These are phyloP conservation scores for Apaloderma vittatum DNA, from an alignment of 2,113 vertebrate species.

Conservation along the genomic window DNA sequence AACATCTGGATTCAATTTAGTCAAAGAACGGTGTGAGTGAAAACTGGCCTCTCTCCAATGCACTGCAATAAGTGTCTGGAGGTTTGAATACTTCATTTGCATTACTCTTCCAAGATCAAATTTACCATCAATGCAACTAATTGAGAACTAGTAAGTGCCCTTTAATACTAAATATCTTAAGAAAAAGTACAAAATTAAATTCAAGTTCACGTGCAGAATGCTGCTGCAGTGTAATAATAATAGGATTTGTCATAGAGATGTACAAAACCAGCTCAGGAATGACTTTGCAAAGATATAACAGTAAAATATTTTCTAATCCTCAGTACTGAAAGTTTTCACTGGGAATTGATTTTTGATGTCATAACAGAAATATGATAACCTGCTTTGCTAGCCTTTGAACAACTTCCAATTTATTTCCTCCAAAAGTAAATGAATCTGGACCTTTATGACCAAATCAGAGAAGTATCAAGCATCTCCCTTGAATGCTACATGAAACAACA, in stretches of 20 bases:
- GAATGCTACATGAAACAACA: not conserved
- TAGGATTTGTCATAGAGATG: not conserved
- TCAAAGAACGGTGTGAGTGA: constrained; percentile 26
- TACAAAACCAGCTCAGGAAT: not conserved
- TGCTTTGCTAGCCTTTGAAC: not conserved
- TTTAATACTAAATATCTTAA: not conserved
- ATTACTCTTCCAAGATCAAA: constrained; percentile 50
- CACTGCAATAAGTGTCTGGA: constrained; percentile 41
- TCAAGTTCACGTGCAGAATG: not conserved
- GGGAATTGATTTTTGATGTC: not conserved
- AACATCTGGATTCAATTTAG: constrained; percentile 81
- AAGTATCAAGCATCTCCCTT: not conserved
- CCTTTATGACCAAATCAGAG: not conserved
- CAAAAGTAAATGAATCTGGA: not conserved
- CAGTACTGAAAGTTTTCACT: not conserved
- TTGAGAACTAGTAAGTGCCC: not conserved
- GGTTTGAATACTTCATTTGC: not conserved
- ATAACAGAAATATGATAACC: not conserved
- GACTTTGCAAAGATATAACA: not conserved
- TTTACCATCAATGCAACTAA: constrained; percentile 22
- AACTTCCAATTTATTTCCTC: not conserved
- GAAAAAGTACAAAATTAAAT: not conserved
- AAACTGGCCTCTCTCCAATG: constrained; percentile 55
- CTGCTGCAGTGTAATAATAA: not conserved
- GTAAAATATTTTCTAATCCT: not conserved